Evolutionary conservation across 2,888 invertebrate genomes (phyloP).

Genomic region (Trachelus iudaicus): DNA sequence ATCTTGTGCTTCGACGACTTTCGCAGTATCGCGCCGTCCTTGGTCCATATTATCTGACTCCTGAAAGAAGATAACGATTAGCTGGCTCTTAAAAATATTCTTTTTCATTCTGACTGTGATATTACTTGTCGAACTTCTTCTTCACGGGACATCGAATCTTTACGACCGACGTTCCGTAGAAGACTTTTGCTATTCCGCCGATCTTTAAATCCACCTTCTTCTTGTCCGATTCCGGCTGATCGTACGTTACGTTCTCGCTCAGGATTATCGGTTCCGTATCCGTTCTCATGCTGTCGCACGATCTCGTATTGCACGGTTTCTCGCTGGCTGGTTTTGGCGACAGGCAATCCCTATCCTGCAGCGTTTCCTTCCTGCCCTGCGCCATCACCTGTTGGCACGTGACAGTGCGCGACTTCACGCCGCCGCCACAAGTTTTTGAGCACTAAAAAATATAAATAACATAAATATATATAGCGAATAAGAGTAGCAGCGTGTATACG

Average conservation of each 20-base stretch:
- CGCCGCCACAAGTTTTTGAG: slow-evolving; percentile 92
- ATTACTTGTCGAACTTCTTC: slow-evolving; percentile 73
- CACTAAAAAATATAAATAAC: slow-evolving; percentile 69
- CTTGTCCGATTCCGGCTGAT: slow-evolving; percentile 85
- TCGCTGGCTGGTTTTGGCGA: slow-evolving; percentile 79
- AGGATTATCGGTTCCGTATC: slow-evolving; percentile 77
- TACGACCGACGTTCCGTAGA: slow-evolving; percentile 85
- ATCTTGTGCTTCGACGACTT: slow-evolving; percentile 88
- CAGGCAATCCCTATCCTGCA: slow-evolving; percentile 81
- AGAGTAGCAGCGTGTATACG: background rate
- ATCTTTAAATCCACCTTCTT: slow-evolving; percentile 85
- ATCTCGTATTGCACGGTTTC: slow-evolving; percentile 87
- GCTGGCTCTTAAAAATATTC: background rate
- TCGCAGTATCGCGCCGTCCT: slow-evolving; percentile 81
- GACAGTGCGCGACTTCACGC: slow-evolving; percentile 84
- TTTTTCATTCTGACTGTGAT: background rate
- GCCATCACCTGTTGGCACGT: slow-evolving; percentile 93
- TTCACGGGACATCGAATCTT: slow-evolving; percentile 95
- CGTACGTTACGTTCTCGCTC: slow-evolving; percentile 81
- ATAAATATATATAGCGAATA: too few species aligned
- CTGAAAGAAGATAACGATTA: slow-evolving; percentile 55
- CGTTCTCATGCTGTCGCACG: slow-evolving; percentile 76
- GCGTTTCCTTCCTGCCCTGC: slow-evolving; percentile 88
- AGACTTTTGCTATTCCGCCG: slow-evolving; percentile 90
- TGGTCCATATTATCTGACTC: slow-evolving; percentile 89